Evolutionary conservation across 2,888 invertebrate genomes (phyloP).

Genomic region (Galeruca laticollis): DNA sequence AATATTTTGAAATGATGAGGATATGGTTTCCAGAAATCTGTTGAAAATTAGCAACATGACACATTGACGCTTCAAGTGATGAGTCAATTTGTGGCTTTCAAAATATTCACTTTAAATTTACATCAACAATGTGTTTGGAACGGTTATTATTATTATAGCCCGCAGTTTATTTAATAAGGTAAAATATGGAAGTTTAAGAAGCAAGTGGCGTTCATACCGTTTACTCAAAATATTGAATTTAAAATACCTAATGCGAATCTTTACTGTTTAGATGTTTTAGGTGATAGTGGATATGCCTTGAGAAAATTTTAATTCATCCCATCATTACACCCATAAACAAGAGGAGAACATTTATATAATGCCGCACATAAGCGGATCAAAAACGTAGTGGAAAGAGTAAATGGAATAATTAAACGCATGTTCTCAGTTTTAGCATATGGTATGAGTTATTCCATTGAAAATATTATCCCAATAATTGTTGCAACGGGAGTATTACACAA

Average conservation of each 20-base stretch:
- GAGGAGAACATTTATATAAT: constrained; percentile 14
- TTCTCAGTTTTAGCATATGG: constrained; percentile 4
- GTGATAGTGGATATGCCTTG: constrained; percentile 13
- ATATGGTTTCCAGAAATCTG: too few relatives aligned
- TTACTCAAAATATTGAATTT: constrained; percentile 2
- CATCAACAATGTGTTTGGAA: too few relatives aligned
- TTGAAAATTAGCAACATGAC: too few relatives aligned
- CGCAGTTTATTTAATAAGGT: neutral
- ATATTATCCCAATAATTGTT: constrained; percentile 3
- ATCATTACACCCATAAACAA: constrained; percentile 10
- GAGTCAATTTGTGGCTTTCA: too few relatives aligned
- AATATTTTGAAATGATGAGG: neutral
- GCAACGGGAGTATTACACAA: constrained; percentile 37
- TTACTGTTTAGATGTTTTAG: constrained; percentile 6
- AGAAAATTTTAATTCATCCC: constrained; percentile 22
- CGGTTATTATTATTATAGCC: too few relatives aligned
- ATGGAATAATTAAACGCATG: constrained; percentile 5
- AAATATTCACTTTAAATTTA: too few relatives aligned
- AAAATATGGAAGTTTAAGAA: neutral
- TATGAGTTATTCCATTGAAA: constrained; percentile 2
- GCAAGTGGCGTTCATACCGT: neutral
- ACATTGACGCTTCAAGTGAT: too few relatives aligned
- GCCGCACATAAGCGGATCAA: constrained; percentile 12
- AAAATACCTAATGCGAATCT: neutral
- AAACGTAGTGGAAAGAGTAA: constrained; percentile 9